Evolutionary conservation across 2,113 vertebrate genomes (phyloP), one percentile per base, ranked within the genome.

Genomic region (Galemys pyrenaicus): DNA sequence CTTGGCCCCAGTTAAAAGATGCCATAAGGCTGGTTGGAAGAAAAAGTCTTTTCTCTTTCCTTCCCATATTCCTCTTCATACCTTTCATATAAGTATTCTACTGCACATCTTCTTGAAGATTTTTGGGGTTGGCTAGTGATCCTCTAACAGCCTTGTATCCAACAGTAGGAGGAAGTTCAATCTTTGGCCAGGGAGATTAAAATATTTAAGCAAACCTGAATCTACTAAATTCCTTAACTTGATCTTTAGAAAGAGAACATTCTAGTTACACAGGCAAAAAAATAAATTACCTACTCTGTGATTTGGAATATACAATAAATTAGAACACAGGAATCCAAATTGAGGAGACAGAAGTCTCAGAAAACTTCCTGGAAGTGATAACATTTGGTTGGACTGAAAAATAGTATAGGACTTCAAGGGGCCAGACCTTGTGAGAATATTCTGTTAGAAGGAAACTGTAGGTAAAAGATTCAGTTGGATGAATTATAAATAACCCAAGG

Each of bases 151-250:
- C 46, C 26, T 26, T 41, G 78, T 74, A 70, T 39, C 54, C 82
- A 56, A 24, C 54, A 78, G 22, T 35, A 58, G n/a, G 51, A 74
- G 54, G 56, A 85, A 89, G 54, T 9, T 78, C 70, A 60, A 8
- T 32, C 26, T 93, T 87, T 95, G 17, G 12, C 28, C 22, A 87
- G 80, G 73, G n/a, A 88, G 56, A 35, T 82, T 39, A 37, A 89
- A 77, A 62, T 56, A 7, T 49, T 62, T 77, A 67, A 91, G 65
- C 46, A 84, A 20, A 80, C 2, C 9, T 46, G 44, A 37, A 81
- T 87, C n/a, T 87, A 51, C 39, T 75, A 64, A 89, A 71, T 73
- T 82, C 71, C 62, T 75, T 80, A 65, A 82, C 35, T 56, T 91
- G 73, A 9, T 35, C 28, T 94, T 92, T 13, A 71, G 65, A 79